Base-by-base conservation (phyloP, 2,888 invertebrate species). In the Vanessa cardui region DNA sequence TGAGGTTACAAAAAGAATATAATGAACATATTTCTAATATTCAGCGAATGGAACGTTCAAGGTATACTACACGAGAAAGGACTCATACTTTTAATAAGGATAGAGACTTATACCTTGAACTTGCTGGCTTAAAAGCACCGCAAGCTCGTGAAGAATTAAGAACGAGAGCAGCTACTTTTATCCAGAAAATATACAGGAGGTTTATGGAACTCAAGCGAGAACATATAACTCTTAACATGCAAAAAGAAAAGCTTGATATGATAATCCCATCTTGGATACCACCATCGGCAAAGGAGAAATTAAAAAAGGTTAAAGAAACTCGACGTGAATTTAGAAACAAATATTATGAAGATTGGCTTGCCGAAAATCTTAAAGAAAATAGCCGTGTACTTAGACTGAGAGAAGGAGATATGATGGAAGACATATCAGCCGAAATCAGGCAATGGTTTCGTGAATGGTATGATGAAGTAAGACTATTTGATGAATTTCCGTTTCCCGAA, bases 381-480 rank as follows among this genome's bases (percentile, higher is more conserved):
- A 78, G 87, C 31, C 87, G 92, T 20, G 86, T 94, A 21, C 78
- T 94, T 21, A 82, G 84, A 72, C 85, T 94, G 4, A 84, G 93
- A 59, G 90, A 92, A 76, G 94, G 94, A 6, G 90, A 94, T 47
- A 90, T 96, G 72, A 94, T 95, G 86, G 97, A 97, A 79, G 95
- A 96, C 75, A 96, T 97, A 81, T 94, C 95, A 49, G 95, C 94
- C 72, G 96, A 97, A 89, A 94, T 97, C 66, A 92, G 96, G 67
- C 94, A 95, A 78, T 97, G 97, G 97, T 95, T 96, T 79, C 81
- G 92, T 58, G 88, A 94, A 64, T 96, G 96, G 95, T 92, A 95
- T 85, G 83, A 84, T 50, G 81, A 83, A 67, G 82, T 90, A 0
- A 90, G 91, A 33, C 85, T 91, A 59, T 96, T 97, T 80, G 96